phyloP scores from a whole-genome alignment of 2,888 invertebrate species.

The Drosophila emarginata region DNA sequence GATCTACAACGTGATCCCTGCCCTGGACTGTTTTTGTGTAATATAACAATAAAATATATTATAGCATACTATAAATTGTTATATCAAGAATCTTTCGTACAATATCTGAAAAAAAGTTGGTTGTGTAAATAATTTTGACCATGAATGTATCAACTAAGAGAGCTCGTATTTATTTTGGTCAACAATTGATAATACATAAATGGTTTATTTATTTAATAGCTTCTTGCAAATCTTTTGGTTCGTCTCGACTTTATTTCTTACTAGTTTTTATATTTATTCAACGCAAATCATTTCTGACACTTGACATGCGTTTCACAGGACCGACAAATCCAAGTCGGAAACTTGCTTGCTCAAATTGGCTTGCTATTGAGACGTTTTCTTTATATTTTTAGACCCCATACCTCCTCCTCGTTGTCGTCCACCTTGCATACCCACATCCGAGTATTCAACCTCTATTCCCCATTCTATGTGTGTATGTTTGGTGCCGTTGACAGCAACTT shows the following conservation, averaged over 20 bases:
- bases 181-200: background rate
- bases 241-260: constrained; percentile 11
- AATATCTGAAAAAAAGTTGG: no score
- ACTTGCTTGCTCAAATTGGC: constrained; percentile 47
- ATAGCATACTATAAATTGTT: no score
- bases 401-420: background rate
- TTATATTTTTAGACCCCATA: constrained; percentile 64
- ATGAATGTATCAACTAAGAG: no score
- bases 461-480: background rate
- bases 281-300: constrained; percentile 45
- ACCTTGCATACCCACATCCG: background rate
- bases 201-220: background rate
- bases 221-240: background rate
- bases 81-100: no score
- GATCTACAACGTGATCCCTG: no score
- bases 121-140: no score
- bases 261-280: background rate
- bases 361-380: constrained; percentile 65
- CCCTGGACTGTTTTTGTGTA: no score
- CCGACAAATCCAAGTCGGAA: constrained; percentile 27
- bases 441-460: background rate
- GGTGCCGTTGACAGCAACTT: constrained; percentile 59
- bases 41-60: no score
- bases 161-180: background rate
- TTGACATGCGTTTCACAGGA: constrained; percentile 41